Evolutionary conservation across 2,113 vertebrate species (phyloP).

Genomic region (Coptodon rendalli): DNA sequence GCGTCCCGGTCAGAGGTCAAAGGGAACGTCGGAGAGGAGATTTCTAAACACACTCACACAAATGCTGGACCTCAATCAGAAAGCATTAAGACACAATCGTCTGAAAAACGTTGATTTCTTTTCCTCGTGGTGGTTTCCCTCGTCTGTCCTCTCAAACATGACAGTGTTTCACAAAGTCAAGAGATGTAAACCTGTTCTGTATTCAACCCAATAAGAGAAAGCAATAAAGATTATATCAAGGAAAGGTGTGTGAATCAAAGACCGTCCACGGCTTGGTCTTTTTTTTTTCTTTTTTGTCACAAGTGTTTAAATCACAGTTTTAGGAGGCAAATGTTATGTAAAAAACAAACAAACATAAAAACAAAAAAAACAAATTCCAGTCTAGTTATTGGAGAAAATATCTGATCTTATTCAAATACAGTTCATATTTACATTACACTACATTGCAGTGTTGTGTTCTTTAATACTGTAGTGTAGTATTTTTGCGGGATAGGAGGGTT

Average conservation of each 20-base stretch:
- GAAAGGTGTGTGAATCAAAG: slow-evolving; percentile 54
- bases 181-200: slow-evolving; percentile 87
- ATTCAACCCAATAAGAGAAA: slow-evolving; percentile 82
- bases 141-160: slow-evolving; percentile 59
- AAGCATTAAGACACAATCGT: slow-evolving; percentile 69
- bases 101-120: slow-evolving; percentile 53
- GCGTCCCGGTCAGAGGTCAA: slow-evolving; percentile 4
- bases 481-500: background rate
- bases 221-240: slow-evolving; percentile 96
- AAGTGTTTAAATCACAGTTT: background rate
- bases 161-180: slow-evolving; percentile 76
- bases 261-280: background rate
- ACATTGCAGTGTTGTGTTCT: background rate
- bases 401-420: background rate
- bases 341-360: too few species aligned
- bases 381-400: background rate
- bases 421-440: background rate
- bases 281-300: background rate
- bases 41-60: slow-evolving; percentile 15
- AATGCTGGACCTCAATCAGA: slow-evolving; percentile 84
- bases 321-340: background rate
- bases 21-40: background rate
- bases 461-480: background rate
- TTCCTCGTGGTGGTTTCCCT: background rate
- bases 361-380: background rate